Evolutionary conservation across 2,888 invertebrate species (phyloP).

Genomic region (Caenorhabditis macrosperma): DNA sequence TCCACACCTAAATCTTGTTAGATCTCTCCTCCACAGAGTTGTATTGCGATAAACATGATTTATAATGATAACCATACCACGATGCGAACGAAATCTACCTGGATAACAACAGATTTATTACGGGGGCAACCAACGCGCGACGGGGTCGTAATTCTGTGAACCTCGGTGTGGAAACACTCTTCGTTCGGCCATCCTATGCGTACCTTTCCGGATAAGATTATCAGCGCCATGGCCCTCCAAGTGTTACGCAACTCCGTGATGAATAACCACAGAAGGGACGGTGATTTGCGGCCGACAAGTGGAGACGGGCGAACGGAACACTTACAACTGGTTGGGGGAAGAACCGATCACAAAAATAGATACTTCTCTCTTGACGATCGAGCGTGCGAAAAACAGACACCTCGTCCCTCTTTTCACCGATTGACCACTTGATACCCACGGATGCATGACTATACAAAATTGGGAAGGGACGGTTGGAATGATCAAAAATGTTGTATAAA

Average conservation of each 20-base stretch:
- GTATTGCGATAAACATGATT: slow-evolving; percentile 37
- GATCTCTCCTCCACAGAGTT: neutral
- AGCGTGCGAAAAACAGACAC: slow-evolving; percentile 42
- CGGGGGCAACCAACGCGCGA: slow-evolving; percentile 3
- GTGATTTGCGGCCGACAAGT: slow-evolving; percentile 42
- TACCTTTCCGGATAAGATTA: no score
- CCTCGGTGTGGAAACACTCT: slow-evolving; percentile 1
- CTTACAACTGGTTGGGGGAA: slow-evolving; percentile 15
- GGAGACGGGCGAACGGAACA: neutral
- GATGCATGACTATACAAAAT: slow-evolving; percentile 28
- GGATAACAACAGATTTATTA: slow-evolving; percentile 47
- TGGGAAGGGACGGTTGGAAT: neutral
- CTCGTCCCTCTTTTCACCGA: neutral
- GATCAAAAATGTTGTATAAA: slow-evolving; percentile 48
- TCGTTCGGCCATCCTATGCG: neutral
- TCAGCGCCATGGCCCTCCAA: slow-evolving; percentile 3
- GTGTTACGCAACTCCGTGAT: slow-evolving; percentile 37
- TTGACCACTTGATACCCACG: slow-evolving; percentile 18
- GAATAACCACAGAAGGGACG: slow-evolving; percentile 7
- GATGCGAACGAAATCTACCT: slow-evolving; percentile 9
- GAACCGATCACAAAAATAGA: slow-evolving; percentile 28
- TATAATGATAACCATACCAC: slow-evolving; percentile 35
- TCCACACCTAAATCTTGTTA: neutral
- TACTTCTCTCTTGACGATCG: slow-evolving; percentile 22
- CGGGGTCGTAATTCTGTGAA: slow-evolving; percentile 40